A percentile compares a stretch with the other conserved stretches of the same genome.
phyloP scores from a whole-genome alignment of 2,113 vertebrate genomes.

The Cynocephalus volans region DNA sequence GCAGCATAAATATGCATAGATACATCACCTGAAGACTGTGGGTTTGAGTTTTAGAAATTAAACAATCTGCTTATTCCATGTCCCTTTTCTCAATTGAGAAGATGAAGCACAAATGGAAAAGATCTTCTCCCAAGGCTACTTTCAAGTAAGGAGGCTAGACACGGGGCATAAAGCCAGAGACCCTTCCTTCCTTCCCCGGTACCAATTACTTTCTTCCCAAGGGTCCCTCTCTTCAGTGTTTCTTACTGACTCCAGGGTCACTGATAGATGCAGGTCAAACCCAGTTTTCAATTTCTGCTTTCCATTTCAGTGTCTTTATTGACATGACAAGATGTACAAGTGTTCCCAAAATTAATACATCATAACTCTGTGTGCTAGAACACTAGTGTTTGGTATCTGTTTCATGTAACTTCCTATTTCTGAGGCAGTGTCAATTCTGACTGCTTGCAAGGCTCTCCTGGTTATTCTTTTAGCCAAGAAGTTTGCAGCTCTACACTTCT shows the following conservation, averaged over 20 bases:
- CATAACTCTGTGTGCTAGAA: not conserved
- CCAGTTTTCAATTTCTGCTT: constrained; percentile 56
- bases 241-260: not conserved
- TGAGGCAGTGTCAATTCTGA: not conserved
- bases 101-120: not conserved
- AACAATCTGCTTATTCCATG: not conserved
- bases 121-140: not conserved
- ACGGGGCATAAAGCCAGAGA: not conserved
- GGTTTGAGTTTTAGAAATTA: not conserved
- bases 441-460: not conserved
- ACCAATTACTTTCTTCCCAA: no score
- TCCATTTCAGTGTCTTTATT: constrained; percentile 10
- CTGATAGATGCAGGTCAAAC: constrained; percentile 1
- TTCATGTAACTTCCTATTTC: not conserved
- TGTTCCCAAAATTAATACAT: constrained; percentile 60
- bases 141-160: not conserved
- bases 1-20: not conserved
- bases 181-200: not conserved
- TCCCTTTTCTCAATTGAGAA: not conserved
- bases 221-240: not conserved
- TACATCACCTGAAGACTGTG: not conserved
- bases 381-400: not conserved
- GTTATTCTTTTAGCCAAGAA: not conserved
- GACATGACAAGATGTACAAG: not conserved
- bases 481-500: not conserved